phyloP scores from a whole-genome alignment of 2,113 vertebrate species.

The Hippopotamus amphibius region DNA sequence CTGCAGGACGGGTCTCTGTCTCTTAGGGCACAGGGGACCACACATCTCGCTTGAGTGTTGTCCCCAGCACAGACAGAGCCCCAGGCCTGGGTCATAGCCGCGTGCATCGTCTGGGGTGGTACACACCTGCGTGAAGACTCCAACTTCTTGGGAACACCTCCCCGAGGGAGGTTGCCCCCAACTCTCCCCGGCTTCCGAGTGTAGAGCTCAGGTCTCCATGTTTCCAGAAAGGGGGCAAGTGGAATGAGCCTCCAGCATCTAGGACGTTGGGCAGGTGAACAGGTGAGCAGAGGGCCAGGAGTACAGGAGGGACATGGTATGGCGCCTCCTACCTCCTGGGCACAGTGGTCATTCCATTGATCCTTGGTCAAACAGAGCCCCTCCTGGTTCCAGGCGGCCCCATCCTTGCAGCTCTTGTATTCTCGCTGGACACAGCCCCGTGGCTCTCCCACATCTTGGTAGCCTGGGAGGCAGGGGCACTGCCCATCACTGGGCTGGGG shows the following conservation, averaged over 20 bases:
- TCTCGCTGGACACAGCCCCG: constrained; percentile 83
- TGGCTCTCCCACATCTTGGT: constrained; percentile 72
- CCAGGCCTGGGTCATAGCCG: constrained; percentile 90
- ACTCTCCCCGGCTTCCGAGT: neutral
- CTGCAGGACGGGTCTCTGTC: constrained; percentile 76
- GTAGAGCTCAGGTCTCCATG: neutral
- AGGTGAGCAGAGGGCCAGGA: neutral
- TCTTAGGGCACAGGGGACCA: constrained; percentile 84
- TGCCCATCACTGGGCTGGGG: constrained; percentile 88
- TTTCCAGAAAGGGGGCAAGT: neutral
- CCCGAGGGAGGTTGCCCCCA: neutral
- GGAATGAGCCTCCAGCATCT: neutral
- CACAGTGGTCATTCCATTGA: constrained; percentile 91
- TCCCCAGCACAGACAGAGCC: constrained; percentile 91
- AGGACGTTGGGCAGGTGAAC: neutral
- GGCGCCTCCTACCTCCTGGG: constrained; percentile 87
- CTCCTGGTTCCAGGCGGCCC: constrained; percentile 88
- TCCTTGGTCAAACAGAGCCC: constrained; percentile 89
- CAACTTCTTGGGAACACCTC: neutral
- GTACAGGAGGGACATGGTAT: neutral
- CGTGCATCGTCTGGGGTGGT: constrained; percentile 84
- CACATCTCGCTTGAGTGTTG: constrained; percentile 83
- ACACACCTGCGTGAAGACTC: constrained; percentile 89
- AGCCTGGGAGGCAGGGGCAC: constrained; percentile 90
- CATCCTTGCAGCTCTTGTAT: constrained; percentile 87